Evolutionary conservation across 2,113 vertebrate species (phyloP).

Genomic region (Hippolais icterina): DNA sequence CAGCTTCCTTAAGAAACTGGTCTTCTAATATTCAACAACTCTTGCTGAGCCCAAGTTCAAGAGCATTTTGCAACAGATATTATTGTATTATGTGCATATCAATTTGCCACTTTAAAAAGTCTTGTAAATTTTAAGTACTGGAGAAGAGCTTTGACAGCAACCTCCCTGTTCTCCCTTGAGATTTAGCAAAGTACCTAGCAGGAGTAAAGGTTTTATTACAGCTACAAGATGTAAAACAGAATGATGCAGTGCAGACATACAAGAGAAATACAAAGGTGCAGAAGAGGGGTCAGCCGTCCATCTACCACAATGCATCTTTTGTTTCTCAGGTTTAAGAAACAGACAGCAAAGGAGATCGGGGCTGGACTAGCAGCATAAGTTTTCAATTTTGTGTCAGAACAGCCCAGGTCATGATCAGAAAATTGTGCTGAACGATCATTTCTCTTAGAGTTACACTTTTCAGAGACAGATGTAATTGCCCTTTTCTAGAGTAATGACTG

Average conservation of each 20-base stretch:
- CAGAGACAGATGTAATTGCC: background rate
- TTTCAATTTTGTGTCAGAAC: background rate
- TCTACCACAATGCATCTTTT: background rate
- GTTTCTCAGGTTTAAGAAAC: background rate
- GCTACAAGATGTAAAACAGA: background rate
- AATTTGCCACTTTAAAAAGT: background rate
- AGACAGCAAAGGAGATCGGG: background rate
- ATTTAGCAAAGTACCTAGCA: background rate
- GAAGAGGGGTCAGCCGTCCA: background rate
- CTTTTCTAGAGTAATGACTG: background rate
- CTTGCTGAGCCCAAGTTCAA: background rate
- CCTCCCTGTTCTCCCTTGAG: background rate
- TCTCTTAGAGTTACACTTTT: background rate
- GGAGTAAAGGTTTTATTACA: background rate
- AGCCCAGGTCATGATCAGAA: background rate
- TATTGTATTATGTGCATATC: background rate
- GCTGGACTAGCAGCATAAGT: background rate
- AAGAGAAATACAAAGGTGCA: background rate
- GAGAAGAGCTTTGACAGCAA: background rate
- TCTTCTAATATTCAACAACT: background rate
- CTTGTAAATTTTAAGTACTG: background rate
- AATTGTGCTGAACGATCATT: background rate
- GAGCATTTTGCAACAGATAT: background rate
- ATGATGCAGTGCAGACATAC: background rate
- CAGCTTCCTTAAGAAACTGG: background rate